Percentiles rank a stretch among this genome's conserved stretches.
These are phyloP conservation scores for Choloepus didactylus DNA, from an alignment of 2,797 vertebrate species.

Conservation along the genomic window DNA sequence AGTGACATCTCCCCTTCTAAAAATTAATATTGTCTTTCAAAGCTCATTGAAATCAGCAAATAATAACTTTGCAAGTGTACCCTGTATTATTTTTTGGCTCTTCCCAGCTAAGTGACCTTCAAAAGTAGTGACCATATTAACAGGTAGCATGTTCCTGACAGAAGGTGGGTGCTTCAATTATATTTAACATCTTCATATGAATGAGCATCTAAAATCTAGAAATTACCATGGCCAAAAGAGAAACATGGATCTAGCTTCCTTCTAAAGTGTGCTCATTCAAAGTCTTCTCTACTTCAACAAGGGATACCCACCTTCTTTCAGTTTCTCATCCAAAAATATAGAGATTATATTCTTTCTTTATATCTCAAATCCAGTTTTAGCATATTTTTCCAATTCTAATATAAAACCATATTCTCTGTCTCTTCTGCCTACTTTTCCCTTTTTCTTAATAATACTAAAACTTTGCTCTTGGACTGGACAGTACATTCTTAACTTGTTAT, in stretches of 20 bases:
- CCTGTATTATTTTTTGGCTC: neutral
- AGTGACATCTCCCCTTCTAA: neutral
- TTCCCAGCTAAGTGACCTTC: neutral
- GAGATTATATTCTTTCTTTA: neutral
- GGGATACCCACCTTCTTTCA: rapidly evolving
- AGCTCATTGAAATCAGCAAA: neutral
- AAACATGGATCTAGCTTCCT: neutral
- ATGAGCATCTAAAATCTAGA: neutral
- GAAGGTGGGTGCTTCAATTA: neutral
- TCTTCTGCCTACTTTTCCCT: neutral
- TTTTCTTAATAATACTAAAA: neutral
- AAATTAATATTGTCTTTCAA: neutral
- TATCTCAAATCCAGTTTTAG: neutral
- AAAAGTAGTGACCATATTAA: neutral
- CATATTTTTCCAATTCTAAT: neutral
- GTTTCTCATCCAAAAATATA: neutral
- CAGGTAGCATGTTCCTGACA: neutral
- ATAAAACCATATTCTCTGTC: neutral
- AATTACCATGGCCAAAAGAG: neutral
- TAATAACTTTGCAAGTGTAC: neutral
- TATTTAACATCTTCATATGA: neutral
- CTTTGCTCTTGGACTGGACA: neutral
- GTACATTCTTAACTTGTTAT: neutral
- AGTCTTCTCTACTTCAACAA: neutral
- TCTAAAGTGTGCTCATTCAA: neutral